Conservation (phyloP, 2,113 vertebrate species). For the Nyctibius bracteatus region DNA sequence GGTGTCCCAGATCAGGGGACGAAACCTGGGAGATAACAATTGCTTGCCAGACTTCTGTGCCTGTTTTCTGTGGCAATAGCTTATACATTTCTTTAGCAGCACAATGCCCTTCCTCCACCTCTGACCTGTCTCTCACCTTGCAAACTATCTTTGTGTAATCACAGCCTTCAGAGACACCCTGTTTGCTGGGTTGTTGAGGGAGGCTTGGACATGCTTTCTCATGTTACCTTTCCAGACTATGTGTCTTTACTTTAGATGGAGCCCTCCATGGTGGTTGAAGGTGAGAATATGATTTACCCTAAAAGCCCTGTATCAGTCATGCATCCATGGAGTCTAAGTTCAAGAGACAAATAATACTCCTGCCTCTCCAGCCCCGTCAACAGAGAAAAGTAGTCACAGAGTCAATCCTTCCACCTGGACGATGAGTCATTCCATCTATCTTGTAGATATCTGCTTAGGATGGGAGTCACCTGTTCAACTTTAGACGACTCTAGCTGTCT, state of each 20-base stretch:
- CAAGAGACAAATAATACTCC: not conserved
- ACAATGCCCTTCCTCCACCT: not conserved
- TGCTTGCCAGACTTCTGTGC: not conserved
- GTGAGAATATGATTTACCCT: not conserved
- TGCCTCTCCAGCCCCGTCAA: not conserved
- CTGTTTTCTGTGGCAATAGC: not conserved
- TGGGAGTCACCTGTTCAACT: not conserved
- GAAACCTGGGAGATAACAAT: not conserved
- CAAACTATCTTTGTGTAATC: not conserved
- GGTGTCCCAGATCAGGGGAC: not conserved
- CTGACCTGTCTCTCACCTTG: not conserved
- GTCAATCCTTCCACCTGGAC: not conserved
- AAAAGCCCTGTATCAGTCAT: not conserved
- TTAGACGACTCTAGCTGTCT: not conserved
- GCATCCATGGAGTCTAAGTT: not conserved
- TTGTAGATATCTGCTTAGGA: not conserved
- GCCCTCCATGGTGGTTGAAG: not conserved
- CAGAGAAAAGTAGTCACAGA: not conserved
- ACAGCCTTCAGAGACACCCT: not conserved
- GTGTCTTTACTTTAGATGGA: not conserved
- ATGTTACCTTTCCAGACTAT: not conserved
- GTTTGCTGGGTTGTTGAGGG: not conserved
- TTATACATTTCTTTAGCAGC: not conserved
- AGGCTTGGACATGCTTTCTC: not conserved
- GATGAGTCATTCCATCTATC: not conserved